These are phyloP conservation scores for Athene noctua DNA, from an alignment of 2,113 vertebrate species.

Conservation along the genomic window DNA sequence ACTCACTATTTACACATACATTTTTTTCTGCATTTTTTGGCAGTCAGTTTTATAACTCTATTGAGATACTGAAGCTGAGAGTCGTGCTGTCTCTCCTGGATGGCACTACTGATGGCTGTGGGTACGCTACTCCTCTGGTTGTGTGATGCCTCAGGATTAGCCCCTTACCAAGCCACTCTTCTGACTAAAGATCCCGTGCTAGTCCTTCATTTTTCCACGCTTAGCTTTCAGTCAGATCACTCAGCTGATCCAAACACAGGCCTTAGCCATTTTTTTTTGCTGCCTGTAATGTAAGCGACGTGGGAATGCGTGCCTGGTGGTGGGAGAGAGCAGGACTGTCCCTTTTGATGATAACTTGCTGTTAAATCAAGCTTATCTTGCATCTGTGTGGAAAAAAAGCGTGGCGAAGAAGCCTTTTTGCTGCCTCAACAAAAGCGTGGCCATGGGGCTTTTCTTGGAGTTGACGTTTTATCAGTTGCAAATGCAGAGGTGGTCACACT, in stretches of 20 bases:
- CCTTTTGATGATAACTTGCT: not conserved
- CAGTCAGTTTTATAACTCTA: not conserved
- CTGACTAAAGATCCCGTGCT: not conserved
- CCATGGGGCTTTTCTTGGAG: not conserved
- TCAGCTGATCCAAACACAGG: rapidly evolving
- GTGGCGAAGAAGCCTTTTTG: not conserved
- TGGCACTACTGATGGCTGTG: not conserved
- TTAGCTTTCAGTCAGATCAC: not conserved
- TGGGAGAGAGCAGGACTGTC: not conserved
- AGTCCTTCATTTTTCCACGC: not conserved
- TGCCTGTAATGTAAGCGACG: not conserved
- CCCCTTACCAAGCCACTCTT: not conserved
- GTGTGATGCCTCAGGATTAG: not conserved
- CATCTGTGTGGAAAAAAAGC: not conserved
- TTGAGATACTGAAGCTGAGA: not conserved
- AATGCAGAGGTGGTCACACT: not conserved
- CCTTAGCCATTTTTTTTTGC: not conserved
- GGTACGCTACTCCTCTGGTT: rapidly evolving
- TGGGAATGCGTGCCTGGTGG: not conserved
- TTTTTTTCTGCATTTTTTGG: not conserved
- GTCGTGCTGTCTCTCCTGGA: not conserved
- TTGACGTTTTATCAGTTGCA: not conserved
- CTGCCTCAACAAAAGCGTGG: not conserved
- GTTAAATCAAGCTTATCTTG: not conserved
- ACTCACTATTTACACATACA: not conserved